phyloP scores from a whole-genome alignment of 1,140 invertebrate species.

The Hyposmocoma kahamanoa region DNA sequence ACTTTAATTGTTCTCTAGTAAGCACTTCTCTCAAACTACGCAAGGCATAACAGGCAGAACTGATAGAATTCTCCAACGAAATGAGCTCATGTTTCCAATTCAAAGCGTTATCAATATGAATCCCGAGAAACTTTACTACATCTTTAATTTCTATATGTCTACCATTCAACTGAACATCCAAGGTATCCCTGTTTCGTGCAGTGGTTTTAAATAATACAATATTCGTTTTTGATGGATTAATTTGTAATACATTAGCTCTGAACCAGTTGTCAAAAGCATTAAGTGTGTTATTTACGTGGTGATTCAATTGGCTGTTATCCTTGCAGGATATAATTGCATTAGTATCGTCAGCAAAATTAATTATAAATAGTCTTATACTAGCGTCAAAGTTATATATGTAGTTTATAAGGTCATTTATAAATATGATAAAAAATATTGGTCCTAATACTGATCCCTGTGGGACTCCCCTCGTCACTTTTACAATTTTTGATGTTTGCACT shows the following conservation, averaged over 20 bases:
- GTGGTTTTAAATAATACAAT: conserved; percentile 1
- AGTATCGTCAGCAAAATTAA: conserved; percentile 5
- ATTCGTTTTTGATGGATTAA: conserved; percentile 1
- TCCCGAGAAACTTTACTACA: too few species aligned
- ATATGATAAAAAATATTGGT: conserved; percentile 2
- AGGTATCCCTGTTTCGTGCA: not conserved
- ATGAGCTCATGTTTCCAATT: too few species aligned
- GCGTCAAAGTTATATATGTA: not conserved
- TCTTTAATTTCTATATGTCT: too few species aligned
- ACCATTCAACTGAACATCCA: too few species aligned
- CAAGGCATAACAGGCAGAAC: too few species aligned
- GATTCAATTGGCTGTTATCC: not conserved
- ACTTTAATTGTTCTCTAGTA: too few species aligned
- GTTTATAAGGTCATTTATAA: not conserved
- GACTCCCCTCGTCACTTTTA: not conserved
- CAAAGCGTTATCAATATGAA: too few species aligned
- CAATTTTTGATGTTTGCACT: too few species aligned
- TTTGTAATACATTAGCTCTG: not conserved
- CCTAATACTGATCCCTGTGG: conserved; percentile 2
- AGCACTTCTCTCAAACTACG: too few species aligned
- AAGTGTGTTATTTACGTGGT: not conserved
- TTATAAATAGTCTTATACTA: too few species aligned
- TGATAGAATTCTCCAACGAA: too few species aligned
- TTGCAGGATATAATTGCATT: not conserved
- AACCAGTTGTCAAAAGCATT: conserved; percentile 2